Conservation (phyloP, 1,140 invertebrate genomes). For the Helicoverpa armigera region DNA sequence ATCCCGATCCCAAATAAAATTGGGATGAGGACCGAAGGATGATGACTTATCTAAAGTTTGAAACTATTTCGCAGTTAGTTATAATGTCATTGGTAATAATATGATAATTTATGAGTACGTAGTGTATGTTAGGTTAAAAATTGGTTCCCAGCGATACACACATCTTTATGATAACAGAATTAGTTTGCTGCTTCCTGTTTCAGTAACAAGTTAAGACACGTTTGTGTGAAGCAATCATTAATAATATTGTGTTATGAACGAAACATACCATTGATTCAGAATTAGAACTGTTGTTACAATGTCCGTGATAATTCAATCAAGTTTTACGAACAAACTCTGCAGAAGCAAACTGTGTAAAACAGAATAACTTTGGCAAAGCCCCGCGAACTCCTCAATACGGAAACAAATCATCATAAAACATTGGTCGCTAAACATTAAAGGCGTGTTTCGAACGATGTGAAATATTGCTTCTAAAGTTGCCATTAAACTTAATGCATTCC, state of each 20-base stretch:
- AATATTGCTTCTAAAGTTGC: constrained; percentile 85
- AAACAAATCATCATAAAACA: constrained; percentile 86
- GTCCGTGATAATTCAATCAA: no score
- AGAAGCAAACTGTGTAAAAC: background rate
- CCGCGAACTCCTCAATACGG: constrained; percentile 72
- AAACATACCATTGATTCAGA: background rate
- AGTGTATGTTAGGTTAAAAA: constrained; percentile 5
- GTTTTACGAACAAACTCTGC: background rate
- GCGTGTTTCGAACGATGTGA: constrained; percentile 80
- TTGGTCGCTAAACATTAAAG: constrained; percentile 77
- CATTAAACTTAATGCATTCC: constrained; percentile 84
- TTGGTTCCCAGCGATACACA: background rate
- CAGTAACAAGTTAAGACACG: constrained; percentile 40
- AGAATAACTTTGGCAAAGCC: background rate
- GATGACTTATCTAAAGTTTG: no score
- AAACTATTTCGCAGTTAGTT: no score
- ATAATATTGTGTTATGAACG: background rate
- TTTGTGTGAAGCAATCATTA: background rate
- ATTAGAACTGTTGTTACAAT: background rate
- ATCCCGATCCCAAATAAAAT: no score
- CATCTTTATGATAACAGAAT: constrained; percentile 33
- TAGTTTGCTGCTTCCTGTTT: constrained; percentile 37
- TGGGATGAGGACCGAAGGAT: no score
- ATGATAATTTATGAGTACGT: no score
- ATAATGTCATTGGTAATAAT: no score